Evolutionary conservation across 1,140 invertebrate species (phyloP).

Genomic region (Monochamus saltuarius): DNA sequence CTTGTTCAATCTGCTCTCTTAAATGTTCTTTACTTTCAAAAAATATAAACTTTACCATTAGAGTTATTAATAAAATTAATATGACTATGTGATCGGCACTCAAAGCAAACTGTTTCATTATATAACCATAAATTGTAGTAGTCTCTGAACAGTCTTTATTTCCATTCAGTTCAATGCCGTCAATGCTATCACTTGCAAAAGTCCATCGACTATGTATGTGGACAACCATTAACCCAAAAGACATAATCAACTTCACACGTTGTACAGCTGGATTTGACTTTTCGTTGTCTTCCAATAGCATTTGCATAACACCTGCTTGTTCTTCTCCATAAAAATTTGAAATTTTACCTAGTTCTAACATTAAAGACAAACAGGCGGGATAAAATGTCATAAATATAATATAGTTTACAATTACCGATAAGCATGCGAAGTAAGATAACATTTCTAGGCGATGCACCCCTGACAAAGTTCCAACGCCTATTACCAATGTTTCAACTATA

Average conservation of each 20-base stretch:
- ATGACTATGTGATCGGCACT: slow-evolving; percentile 89
- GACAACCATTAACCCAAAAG: slow-evolving; percentile 84
- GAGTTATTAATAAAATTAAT: slow-evolving; percentile 75
- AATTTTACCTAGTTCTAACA: slow-evolving; percentile 35
- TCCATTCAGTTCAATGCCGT: slow-evolving; percentile 28
- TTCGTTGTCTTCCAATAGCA: slow-evolving; percentile 37
- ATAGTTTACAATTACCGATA: slow-evolving; percentile 43
- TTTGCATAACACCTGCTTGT: slow-evolving; percentile 28
- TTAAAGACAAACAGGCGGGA: slow-evolving; percentile 41
- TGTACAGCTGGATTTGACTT: slow-evolving; percentile 84
- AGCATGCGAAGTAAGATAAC: slow-evolving; percentile 40
- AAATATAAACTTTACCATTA: slow-evolving; percentile 87
- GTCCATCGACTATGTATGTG: slow-evolving; percentile 67
- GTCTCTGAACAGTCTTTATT: slow-evolving; percentile 45
- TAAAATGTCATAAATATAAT: slow-evolving; percentile 45
- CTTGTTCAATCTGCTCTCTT: slow-evolving; percentile 44
- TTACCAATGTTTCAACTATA: slow-evolving; percentile 72
- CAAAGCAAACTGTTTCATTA: slow-evolving; percentile 59
- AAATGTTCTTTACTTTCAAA: slow-evolving; percentile 77
- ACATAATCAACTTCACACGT: slow-evolving; percentile 91
- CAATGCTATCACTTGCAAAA: slow-evolving; percentile 39
- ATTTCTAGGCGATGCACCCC: slow-evolving; percentile 46
- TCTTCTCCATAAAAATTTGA: slow-evolving; percentile 38
- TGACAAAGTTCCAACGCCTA: slow-evolving; percentile 77
- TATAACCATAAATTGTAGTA: slow-evolving; percentile 44